These are phyloP conservation scores for Melipona quadrifasciata DNA, from an alignment of 1,140 invertebrate species.

Conservation along the genomic window DNA sequence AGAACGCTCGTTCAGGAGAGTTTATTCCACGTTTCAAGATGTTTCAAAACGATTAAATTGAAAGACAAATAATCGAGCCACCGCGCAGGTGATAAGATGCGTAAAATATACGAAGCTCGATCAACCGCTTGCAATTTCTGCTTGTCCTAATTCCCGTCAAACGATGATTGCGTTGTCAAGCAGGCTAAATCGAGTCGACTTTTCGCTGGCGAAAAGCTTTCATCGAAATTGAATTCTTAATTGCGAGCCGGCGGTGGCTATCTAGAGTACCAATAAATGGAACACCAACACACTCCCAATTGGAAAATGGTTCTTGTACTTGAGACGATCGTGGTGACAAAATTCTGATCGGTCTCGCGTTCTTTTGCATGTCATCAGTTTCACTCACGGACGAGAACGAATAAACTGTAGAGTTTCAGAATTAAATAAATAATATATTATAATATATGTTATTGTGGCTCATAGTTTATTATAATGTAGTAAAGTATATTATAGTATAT, in stretches of 20 bases:
- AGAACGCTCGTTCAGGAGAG: too few species aligned
- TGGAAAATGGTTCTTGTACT: neutral
- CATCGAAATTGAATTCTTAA: constrained; percentile 29
- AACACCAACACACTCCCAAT: neutral
- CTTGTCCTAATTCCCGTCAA: constrained; percentile 22
- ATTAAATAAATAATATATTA: too few species aligned
- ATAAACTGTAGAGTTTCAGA: too few species aligned
- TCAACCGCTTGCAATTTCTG: constrained; percentile 5
- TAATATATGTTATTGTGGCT: too few species aligned
- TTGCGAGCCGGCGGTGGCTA: neutral
- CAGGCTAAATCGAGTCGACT: neutral
- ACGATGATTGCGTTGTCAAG: constrained; percentile 2
- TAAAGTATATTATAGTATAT: too few species aligned
- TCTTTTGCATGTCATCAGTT: too few species aligned
- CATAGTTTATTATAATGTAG: too few species aligned
- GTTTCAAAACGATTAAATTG: neutral
- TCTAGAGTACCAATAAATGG: neutral
- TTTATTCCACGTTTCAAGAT: neutral
- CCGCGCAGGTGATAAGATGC: too few species aligned
- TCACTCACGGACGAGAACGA: too few species aligned
- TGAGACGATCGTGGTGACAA: neutral
- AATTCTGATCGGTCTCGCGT: too few species aligned
- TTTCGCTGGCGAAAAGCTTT: neutral
- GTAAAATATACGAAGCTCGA: neutral
- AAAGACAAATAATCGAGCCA: neutral